Percentiles rank a stretch among this genome's conserved stretches.
Conservation (phyloP, 2,113 vertebrate species). For the Piaya cayana region DNA sequence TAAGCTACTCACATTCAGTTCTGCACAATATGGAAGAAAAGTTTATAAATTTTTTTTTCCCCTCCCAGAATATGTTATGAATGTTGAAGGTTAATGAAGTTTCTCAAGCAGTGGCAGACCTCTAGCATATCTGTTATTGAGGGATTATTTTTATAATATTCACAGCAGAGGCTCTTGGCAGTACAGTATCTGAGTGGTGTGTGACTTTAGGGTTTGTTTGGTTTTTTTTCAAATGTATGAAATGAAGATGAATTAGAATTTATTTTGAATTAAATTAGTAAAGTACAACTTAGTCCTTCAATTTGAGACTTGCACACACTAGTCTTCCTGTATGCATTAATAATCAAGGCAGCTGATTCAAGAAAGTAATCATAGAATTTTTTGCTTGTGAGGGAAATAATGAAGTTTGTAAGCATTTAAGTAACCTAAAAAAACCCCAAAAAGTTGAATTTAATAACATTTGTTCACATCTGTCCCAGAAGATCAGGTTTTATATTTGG, state of each 20-base stretch:
- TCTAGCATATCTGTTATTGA: background rate
- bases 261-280: slow-evolving; percentile 46
- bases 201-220: background rate
- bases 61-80: background rate
- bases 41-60: background rate
- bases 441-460: background rate
- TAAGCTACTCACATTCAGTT: background rate
- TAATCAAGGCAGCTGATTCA: background rate
- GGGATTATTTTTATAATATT: slow-evolving; percentile 8
- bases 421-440: background rate
- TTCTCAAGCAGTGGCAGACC: background rate
- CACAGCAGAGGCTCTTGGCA: background rate
- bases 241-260: slow-evolving; percentile 27
- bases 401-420: background rate
- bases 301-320: background rate
- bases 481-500: background rate
- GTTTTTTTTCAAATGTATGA: background rate
- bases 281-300: slow-evolving; percentile 42
- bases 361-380: background rate
- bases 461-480: background rate
- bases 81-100: slow-evolving; percentile 14
- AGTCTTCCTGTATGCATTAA: background rate
- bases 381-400: background rate
- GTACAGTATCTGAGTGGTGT: background rate
- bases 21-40: background rate